These are phyloP conservation scores for Drosophila algonquin DNA, from an alignment of 2,888 invertebrate species.

Conservation along the genomic window DNA sequence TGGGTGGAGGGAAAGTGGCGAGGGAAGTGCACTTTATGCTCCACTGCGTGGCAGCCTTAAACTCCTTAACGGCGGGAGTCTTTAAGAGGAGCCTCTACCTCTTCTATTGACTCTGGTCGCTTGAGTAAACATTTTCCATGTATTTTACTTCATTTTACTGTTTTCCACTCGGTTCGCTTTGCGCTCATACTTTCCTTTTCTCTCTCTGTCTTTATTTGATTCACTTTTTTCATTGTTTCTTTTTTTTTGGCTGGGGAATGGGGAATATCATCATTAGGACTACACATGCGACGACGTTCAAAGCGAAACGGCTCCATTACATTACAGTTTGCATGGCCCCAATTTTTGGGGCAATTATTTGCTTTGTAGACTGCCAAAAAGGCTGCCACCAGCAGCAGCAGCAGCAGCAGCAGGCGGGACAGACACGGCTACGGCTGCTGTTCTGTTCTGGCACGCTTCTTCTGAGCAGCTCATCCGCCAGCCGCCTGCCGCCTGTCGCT, in stretches of 20 bases:
- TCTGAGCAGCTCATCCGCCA: constrained; percentile 10
- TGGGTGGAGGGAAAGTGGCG: too few species aligned
- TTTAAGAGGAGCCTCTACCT: constrained; percentile 22
- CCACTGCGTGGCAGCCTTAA: constrained; percentile 20
- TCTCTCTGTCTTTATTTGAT: constrained; percentile 36
- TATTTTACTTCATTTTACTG: constrained; percentile 45
- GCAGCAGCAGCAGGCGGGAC: constrained; percentile 46
- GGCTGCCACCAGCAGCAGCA: constrained; percentile 44
- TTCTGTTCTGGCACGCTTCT: constrained; percentile 16
- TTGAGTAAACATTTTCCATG: constrained; percentile 37
- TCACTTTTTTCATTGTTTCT: constrained; percentile 12
- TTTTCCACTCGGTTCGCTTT: constrained; percentile 32
- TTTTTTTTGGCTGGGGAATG: constrained; percentile 5
- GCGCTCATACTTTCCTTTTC: neutral
- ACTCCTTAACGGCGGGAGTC: constrained; percentile 18
- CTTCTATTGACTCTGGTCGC: constrained; percentile 34
- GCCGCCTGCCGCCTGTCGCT: constrained; percentile 8
- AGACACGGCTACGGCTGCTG: constrained; percentile 34
- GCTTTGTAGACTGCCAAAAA: constrained; percentile 63
- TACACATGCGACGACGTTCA: constrained; percentile 56
- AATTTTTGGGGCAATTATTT: constrained; percentile 77
- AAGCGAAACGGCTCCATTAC: constrained; percentile 74
- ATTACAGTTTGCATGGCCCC: constrained; percentile 76
- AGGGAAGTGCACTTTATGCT: constrained; percentile 39
- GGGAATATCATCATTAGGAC: constrained; percentile 72